A percentile compares a stretch with the other conserved stretches of the same genome.
Conservation (phyloP, 2,888 invertebrate species). For the Tuberolachnus salignus region DNA sequence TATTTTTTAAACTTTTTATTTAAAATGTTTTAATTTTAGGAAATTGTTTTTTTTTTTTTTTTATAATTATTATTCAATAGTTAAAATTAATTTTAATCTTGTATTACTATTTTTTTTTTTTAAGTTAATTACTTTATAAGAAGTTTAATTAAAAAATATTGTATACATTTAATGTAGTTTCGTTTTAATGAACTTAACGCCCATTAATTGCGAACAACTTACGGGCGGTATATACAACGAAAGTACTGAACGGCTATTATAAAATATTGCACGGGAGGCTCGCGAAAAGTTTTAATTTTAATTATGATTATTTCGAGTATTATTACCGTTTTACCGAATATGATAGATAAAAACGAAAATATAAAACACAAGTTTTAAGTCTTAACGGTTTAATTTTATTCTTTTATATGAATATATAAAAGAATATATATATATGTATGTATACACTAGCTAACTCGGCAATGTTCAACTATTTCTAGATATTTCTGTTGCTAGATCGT, state of each 20-base stretch:
- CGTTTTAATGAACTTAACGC: background rate
- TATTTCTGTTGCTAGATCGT: too few species aligned
- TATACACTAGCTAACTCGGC: too few species aligned
- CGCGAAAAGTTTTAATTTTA: conserved; percentile 8
- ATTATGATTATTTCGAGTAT: conserved; percentile 19
- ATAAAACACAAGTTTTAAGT: too few species aligned
- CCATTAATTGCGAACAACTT: background rate
- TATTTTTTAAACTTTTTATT: too few species aligned
- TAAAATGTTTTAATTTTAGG: too few species aligned
- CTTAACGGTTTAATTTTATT: too few species aligned
- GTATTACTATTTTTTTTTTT: too few species aligned
- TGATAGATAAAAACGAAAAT: background rate
- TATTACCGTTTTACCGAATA: background rate
- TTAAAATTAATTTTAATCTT: background rate
- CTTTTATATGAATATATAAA: too few species aligned
- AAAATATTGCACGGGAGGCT: background rate
- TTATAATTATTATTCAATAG: too few species aligned
- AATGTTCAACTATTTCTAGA: too few species aligned
- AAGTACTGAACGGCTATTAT: background rate
- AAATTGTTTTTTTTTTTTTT: too few species aligned
- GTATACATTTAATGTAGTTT: background rate
- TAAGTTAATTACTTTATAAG: background rate
- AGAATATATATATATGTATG: too few species aligned
- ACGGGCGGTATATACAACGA: background rate
- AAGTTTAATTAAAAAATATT: background rate